Conservation (phyloP, 2,888 invertebrate species). For the Sipha maydis region DNA sequence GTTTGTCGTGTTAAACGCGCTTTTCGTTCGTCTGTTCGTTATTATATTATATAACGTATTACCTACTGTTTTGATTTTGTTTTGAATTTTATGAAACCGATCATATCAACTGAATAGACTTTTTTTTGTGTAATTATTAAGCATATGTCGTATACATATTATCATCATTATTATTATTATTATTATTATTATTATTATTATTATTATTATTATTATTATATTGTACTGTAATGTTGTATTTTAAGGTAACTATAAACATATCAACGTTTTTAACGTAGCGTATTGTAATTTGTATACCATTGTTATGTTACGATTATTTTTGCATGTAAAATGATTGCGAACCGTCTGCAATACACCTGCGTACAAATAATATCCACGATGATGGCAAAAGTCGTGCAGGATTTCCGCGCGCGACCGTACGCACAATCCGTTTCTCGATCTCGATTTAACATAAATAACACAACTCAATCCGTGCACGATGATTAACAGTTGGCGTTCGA, state of each 20-base stretch:
- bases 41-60: neutral
- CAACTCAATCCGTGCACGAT: no score
- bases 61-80: neutral
- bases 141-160: neutral
- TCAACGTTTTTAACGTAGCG: conserved; percentile 28
- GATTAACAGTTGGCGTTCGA: no score
- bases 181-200: neutral
- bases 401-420: neutral
- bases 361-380: no score
- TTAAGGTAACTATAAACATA: conserved; percentile 52
- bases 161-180: neutral
- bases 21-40: neutral
- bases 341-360: neutral
- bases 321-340: neutral
- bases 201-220: no score
- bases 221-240: neutral
- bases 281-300: neutral
- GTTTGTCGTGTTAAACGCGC: neutral
- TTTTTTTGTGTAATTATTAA: conserved; percentile 33
- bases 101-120: conserved; percentile 43
- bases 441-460: no score
- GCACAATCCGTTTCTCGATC: neutral
- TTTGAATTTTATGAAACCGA: conserved; percentile 4
- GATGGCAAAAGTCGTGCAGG: neutral
- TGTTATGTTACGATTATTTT: neutral